These are phyloP conservation scores for Cephus cinctus DNA, from an alignment of 1,140 invertebrate species.

Conservation along the genomic window DNA sequence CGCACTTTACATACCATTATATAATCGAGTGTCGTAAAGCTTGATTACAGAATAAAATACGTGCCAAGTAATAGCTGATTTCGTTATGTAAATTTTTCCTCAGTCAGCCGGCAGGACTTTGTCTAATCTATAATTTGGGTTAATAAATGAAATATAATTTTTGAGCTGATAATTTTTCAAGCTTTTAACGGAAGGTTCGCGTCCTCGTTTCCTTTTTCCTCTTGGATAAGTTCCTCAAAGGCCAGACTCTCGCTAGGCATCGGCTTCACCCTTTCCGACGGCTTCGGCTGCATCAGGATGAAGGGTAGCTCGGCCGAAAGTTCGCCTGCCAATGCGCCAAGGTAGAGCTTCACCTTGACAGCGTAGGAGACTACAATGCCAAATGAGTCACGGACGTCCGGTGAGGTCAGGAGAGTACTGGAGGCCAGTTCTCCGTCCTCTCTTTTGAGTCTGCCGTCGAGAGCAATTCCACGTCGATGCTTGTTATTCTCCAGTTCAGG, in stretches of 20 bases:
- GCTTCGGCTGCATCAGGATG: slow-evolving; percentile 94
- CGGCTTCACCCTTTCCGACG: slow-evolving; percentile 41
- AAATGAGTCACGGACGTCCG: slow-evolving; percentile 82
- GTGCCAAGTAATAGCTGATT: background rate
- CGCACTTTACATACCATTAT: no score
- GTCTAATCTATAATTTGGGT: no score
- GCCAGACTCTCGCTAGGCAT: slow-evolving; percentile 19
- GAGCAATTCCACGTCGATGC: slow-evolving; percentile 88
- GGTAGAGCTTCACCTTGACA: slow-evolving; percentile 92
- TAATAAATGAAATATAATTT: background rate
- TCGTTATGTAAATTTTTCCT: background rate
- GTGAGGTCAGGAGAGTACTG: slow-evolving; percentile 83
- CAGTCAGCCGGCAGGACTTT: background rate
- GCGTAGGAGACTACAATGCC: slow-evolving; percentile 89
- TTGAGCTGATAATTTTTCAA: background rate
- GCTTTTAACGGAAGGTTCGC: background rate
- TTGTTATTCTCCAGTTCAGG: slow-evolving; percentile 80
- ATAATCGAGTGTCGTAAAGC: no score
- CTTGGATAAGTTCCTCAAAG: background rate
- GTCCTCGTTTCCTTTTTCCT: background rate
- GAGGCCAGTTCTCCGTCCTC: slow-evolving; percentile 90
- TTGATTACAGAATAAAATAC: background rate
- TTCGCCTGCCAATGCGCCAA: slow-evolving; percentile 93
- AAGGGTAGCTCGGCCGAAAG: slow-evolving; percentile 94
- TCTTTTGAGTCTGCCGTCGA: slow-evolving; percentile 91